Conservation (phyloP, 2,113 vertebrate genomes). For the Vidua macroura region DNA sequence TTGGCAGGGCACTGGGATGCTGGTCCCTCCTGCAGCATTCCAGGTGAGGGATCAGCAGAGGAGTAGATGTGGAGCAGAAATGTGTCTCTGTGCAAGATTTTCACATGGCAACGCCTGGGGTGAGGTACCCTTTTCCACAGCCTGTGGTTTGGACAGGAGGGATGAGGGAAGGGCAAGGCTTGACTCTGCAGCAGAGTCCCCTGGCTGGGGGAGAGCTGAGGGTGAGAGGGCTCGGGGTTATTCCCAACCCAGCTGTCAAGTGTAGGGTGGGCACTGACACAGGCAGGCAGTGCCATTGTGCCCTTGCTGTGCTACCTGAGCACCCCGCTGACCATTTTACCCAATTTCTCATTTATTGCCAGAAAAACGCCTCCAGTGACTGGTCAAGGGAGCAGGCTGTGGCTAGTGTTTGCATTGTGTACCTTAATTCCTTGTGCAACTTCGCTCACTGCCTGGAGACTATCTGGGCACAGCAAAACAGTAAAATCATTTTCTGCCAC, state of each 20-base stretch:
- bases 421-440: background rate
- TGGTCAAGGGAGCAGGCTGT: background rate
- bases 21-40: background rate
- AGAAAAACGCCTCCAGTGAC: rapidly evolving
- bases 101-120: rapidly evolving
- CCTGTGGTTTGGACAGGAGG: background rate
- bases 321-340: rapidly evolving
- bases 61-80: background rate
- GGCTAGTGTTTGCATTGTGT: rapidly evolving
- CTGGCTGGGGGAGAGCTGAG: background rate
- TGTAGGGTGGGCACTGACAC: background rate
- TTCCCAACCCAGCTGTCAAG: background rate
- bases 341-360: background rate
- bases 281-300: background rate
- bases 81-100: rapidly evolving
- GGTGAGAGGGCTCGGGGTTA: rapidly evolving
- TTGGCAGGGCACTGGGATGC: background rate
- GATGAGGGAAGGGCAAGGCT: background rate
- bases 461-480: background rate
- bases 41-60: rapidly evolving
- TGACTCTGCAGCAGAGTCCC: background rate
- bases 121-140: background rate
- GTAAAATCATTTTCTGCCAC: background rate
- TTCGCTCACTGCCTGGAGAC: rapidly evolving
- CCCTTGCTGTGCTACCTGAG: background rate